phyloP scores from a whole-genome alignment of 2,113 vertebrate species.

The Hippocampus mohnikei region DNA sequence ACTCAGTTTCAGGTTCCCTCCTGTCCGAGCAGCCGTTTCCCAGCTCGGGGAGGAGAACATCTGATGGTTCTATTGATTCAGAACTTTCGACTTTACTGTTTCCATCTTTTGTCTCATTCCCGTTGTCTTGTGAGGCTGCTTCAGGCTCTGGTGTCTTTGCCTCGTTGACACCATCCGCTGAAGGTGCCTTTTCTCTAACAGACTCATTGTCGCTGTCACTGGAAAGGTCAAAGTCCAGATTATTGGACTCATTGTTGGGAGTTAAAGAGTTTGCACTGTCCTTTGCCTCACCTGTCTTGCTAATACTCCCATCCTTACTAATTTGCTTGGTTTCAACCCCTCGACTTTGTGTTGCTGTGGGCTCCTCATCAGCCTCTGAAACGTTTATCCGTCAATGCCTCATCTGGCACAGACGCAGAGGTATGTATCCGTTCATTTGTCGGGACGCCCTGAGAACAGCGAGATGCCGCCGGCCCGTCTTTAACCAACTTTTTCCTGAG shows the following conservation, averaged over 20 bases:
- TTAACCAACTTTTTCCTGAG: slow-evolving; percentile 64
- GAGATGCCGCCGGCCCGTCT: slow-evolving; percentile 36
- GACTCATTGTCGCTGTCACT: slow-evolving; percentile 89
- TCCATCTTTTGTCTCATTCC: slow-evolving; percentile 31
- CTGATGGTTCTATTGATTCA: slow-evolving; percentile 55
- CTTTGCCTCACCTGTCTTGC: slow-evolving; percentile 36
- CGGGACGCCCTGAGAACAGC: slow-evolving; percentile 53
- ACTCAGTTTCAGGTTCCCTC: slow-evolving; percentile 89
- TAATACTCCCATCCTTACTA: slow-evolving; percentile 41
- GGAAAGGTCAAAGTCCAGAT: slow-evolving; percentile 87
- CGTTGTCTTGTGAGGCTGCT: slow-evolving; percentile 33
- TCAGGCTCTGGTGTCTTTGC: slow-evolving; percentile 47
- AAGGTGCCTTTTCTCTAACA: slow-evolving; percentile 66
- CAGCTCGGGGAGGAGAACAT: slow-evolving; percentile 65
- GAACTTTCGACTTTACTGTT: slow-evolving; percentile 32
- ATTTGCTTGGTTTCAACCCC: slow-evolving; percentile 32
- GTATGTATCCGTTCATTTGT: slow-evolving; percentile 53
- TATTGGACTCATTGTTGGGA: slow-evolving; percentile 58
- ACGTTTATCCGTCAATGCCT: slow-evolving; percentile 26
- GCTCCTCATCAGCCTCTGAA: slow-evolving; percentile 23
- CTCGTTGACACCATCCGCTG: slow-evolving; percentile 73
- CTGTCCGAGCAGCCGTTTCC: slow-evolving; percentile 83
- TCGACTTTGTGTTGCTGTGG: slow-evolving; percentile 21
- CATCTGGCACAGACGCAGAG: slow-evolving; percentile 32
- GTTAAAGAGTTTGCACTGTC: slow-evolving; percentile 39